Conservation (phyloP, 1,140 invertebrate species). For the Pogonomyrmex californicus region DNA sequence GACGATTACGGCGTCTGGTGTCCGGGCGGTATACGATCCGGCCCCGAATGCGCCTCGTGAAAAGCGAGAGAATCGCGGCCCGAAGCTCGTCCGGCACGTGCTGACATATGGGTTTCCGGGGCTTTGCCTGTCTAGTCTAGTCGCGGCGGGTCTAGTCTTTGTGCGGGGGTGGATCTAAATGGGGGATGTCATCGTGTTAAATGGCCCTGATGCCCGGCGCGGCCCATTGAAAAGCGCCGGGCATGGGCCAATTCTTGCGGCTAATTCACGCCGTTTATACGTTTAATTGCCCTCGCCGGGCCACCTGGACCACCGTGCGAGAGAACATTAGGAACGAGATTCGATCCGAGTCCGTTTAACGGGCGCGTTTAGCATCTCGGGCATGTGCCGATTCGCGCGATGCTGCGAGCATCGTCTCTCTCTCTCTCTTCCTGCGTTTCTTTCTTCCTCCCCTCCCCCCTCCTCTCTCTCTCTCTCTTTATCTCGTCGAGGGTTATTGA, state of each 20-base stretch:
- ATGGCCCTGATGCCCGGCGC: conserved; percentile 73
- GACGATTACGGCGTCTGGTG: conserved; percentile 24
- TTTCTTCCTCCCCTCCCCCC: neutral
- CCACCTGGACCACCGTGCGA: conserved; percentile 72
- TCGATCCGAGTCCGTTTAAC: conserved; percentile 30
- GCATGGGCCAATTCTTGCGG: conserved; percentile 73
- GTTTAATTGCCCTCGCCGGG: conserved; percentile 73
- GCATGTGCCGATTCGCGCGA: conserved; percentile 40
- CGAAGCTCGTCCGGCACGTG: conserved; percentile 56
- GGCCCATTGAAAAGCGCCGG: conserved; percentile 68
- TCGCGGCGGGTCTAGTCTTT: conserved; percentile 64
- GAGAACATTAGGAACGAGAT: conserved; percentile 32
- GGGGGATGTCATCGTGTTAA: conserved; percentile 80
- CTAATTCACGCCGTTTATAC: conserved; percentile 77
- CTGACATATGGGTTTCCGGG: conserved; percentile 75
- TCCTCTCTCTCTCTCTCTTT: neutral
- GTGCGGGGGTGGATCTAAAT: conserved; percentile 76
- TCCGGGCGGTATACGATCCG: neutral
- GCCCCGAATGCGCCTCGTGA: conserved; percentile 2
- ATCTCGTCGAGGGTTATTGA: conserved; percentile 25
- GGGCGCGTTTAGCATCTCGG: conserved; percentile 28
- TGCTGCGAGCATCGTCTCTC: neutral
- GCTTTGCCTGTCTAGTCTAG: conserved; percentile 62
- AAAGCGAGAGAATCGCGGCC: conserved; percentile 9
- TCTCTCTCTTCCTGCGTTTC: neutral